Evolutionary conservation across 2,797 vertebrate genomes (phyloP).

Genomic region (Hydrophis major): DNA sequence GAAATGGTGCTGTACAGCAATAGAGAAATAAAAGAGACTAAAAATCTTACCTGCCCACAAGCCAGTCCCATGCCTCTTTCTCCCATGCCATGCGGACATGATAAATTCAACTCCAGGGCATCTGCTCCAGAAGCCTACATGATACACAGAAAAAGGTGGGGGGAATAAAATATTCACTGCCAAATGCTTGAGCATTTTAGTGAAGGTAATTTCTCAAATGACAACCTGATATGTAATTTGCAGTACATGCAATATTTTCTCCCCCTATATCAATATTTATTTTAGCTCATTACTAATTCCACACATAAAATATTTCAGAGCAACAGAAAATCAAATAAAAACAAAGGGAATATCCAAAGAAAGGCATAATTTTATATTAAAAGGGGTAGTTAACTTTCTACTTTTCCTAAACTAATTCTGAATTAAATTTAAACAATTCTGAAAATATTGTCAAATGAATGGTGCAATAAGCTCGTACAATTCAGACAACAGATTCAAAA

Average conservation of each 20-base stretch:
- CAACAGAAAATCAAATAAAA: background rate
- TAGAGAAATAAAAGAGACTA: slow-evolving; percentile 26
- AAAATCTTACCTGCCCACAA: slow-evolving; percentile 83
- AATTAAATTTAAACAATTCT: background rate
- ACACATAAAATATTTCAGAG: background rate
- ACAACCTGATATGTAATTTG: slow-evolving; percentile 5
- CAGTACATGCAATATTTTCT: background rate
- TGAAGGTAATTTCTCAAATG: slow-evolving; percentile 18
- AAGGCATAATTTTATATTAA: slow-evolving; percentile 11
- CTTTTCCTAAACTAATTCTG: background rate
- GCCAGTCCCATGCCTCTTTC: slow-evolving; percentile 92
- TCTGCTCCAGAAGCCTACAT: slow-evolving; percentile 79
- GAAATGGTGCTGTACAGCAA: background rate
- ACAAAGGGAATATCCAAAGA: background rate
- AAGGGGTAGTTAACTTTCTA: background rate
- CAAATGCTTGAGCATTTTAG: slow-evolving; percentile 11
- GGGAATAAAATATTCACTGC: slow-evolving; percentile 17
- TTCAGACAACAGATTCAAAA: background rate
- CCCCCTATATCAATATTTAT: slow-evolving; percentile 18
- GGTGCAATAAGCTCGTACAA: background rate
- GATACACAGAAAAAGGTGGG: background rate
- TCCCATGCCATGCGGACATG: slow-evolving; percentile 89
- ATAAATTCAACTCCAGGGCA: slow-evolving; percentile 88
- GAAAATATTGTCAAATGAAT: background rate
- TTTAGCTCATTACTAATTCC: slow-evolving; percentile 25